Base-by-base conservation (phyloP, 2,113 vertebrate species). In the Phycodurus eques region DNA sequence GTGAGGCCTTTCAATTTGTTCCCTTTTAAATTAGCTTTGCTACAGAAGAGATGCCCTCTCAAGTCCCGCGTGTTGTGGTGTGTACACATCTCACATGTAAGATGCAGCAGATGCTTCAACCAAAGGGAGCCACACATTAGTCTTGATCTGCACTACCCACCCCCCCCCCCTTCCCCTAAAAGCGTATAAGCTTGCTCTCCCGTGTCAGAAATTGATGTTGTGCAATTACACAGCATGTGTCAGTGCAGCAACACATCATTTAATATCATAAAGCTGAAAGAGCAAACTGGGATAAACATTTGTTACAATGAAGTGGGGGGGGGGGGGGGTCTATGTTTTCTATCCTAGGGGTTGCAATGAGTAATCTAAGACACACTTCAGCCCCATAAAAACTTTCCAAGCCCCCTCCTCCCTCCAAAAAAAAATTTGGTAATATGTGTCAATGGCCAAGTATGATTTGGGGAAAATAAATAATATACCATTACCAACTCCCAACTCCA, bases 181-280 rank as follows among this genome's bases (percentile, higher is more conserved):
- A 44, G n/a, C 20, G 12, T 46, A 44, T 61, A 35, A 61, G 59
- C 78, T 72, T 80, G 70, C 33, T 61, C 83, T 65, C 22, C 4
- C 43, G n/a, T 75, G 81, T 87, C 84, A 82, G 72, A 86, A 84
- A 88, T 75, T 86, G 78, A 88, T 87, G 86, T 84, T 86, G 72
- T 75, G 80, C 82, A 86, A 88, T 87, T 85, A 87, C 86, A 77
- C 82, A 85, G 88, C 86, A 78, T 84, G 85, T 82, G 84, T 87
- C 87, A 73, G 63, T 35, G 74, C 76, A 74, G 69, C 78, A 83
- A 72, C 76, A 70, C 85, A 75, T 84, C 75, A 81, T 76, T 79
- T 83, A 70, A 81, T 71, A 71, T 76, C 68, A 60, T 51, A 62
- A 13, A 80, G 85, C 73, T 63, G 74, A 69, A 72, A 43, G 74